phyloP scores from a whole-genome alignment of 2,113 vertebrate genomes.

The Verasper variegatus region DNA sequence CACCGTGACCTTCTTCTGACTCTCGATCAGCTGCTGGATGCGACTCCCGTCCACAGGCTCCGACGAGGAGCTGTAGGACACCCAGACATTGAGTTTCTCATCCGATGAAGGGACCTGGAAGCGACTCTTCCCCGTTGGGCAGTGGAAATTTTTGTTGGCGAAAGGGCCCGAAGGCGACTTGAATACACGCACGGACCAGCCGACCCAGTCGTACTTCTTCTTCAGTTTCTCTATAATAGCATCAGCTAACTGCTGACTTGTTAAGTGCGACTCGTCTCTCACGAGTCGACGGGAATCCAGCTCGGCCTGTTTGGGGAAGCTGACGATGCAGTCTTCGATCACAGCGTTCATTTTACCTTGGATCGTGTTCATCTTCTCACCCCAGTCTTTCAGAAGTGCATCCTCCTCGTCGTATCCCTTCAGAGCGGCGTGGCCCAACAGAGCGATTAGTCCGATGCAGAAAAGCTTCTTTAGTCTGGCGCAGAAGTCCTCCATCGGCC shows the following conservation, averaged over 20 bases:
- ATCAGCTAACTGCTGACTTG: constrained; percentile 75
- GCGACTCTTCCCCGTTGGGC: constrained; percentile 74
- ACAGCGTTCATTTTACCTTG: constrained; percentile 78
- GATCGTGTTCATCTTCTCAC: constrained; percentile 78
- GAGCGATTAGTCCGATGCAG: constrained; percentile 82
- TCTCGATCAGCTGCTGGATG: constrained; percentile 74
- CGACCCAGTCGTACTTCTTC: constrained; percentile 83
- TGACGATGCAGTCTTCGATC: constrained; percentile 80
- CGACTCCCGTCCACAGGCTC: constrained; percentile 74
- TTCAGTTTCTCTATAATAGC: constrained; percentile 69
- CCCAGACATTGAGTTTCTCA: constrained; percentile 74
- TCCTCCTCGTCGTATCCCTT: constrained; percentile 77
- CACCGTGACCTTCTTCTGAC: constrained; percentile 72
- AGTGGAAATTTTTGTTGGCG: constrained; percentile 70
- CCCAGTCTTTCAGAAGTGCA: constrained; percentile 75
- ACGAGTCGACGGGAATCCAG: constrained; percentile 70
- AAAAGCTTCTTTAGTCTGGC: constrained; percentile 83
- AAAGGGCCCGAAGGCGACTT: constrained; percentile 64
- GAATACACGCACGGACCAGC: constrained; percentile 83
- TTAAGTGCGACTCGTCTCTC: constrained; percentile 61
- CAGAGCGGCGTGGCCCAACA: constrained; percentile 80
- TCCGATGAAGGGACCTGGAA: constrained; percentile 75
- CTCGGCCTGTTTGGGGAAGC: constrained; percentile 79
- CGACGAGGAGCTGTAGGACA: constrained; percentile 82
- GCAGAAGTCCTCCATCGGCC: constrained; percentile 81